These are phyloP conservation scores for Brachirus orientalis DNA, from an alignment of 2,113 vertebrate genomes.

Conservation along the genomic window DNA sequence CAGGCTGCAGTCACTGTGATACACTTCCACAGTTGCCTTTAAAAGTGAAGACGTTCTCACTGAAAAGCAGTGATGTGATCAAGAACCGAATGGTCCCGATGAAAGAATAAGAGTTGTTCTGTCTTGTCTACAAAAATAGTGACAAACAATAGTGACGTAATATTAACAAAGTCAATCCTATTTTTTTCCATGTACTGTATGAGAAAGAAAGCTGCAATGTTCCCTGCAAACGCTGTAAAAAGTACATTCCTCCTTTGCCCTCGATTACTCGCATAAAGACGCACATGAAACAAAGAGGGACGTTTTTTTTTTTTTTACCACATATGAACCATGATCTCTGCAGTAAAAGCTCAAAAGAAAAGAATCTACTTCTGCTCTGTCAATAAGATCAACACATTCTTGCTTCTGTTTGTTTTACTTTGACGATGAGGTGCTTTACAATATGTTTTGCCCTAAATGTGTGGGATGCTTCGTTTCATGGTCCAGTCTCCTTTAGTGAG, in stretches of 20 bases:
- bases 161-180: slow-evolving; percentile 57
- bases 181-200: slow-evolving; percentile 21
- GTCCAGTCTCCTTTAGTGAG: slow-evolving; percentile 39
- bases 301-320: slow-evolving; percentile 8
- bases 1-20: slow-evolving; percentile 63
- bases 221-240: slow-evolving; percentile 40
- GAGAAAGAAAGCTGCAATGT: slow-evolving; percentile 37
- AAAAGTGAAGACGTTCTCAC: slow-evolving; percentile 24
- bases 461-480: slow-evolving; percentile 42
- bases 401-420: background rate
- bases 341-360: slow-evolving; percentile 37
- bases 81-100: background rate
- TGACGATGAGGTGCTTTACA: slow-evolving; percentile 18
- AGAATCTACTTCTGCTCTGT: slow-evolving; percentile 20
- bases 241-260: slow-evolving; percentile 50
- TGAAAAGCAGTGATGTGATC: slow-evolving; percentile 45
- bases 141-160: slow-evolving; percentile 36
- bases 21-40: slow-evolving; percentile 36
- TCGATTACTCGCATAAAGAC: slow-evolving; percentile 1
- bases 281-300: background rate
- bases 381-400: background rate
- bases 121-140: slow-evolving; percentile 67
- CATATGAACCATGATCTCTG: slow-evolving; percentile 57
- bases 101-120: slow-evolving; percentile 16
- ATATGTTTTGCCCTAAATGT: slow-evolving; percentile 37